Evolutionary conservation across 2,113 vertebrate species (phyloP), one percentile per base, ranked within the genome.

Genomic region (Motacilla tschutschensis): DNA sequence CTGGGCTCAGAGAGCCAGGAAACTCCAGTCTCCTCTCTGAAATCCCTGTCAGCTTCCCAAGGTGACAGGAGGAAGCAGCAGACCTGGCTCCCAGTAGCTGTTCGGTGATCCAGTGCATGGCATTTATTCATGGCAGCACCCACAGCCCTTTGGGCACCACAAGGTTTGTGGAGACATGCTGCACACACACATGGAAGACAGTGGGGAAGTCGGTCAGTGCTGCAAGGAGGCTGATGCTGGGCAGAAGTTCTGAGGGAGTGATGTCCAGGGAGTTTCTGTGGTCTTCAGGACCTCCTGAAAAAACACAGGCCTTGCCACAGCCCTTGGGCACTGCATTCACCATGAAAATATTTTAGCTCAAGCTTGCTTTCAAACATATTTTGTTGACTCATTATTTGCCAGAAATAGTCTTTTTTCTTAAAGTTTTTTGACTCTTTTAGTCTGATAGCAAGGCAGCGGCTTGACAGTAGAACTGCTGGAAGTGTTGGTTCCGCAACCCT

Each of bases 1-100:
- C 5, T 12, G 1, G 8, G 14, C 54, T 83, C 24, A 53, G n/a
- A 3, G 17, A 19, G 14, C 21, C 0, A 0, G 25, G 33, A 2
- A 10, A 17, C 12, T 10, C 10, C 29, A 17, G 18, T 9, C 15
- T 25, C 36, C 0, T 0, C 5, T 54, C 36, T 47, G 60, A 82
- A 77, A 76, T 26, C 29, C 19, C 9, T 21, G 5, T 14, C 67
- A 63, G 13, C 50, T 70, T 79, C 57, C 63, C 63, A 28, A 7
- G n/a, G 28, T 1, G 1, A 60, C 19, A 38, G 54, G 28, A 84
- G 58, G 38, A 29, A 29, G 59, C 12, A 14, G 8, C 0, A 0
- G 21, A 19, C 14, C 20, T 51, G 50, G n/a, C 33, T 78, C 6
- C 38, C 41, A 1, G 1, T 5, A 33, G 31, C 26, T 51, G 11